A percentile compares a stretch with the other conserved stretches of the same genome.
Conservation (phyloP, 1,140 invertebrate species). For the Episyrphus balteatus region DNA sequence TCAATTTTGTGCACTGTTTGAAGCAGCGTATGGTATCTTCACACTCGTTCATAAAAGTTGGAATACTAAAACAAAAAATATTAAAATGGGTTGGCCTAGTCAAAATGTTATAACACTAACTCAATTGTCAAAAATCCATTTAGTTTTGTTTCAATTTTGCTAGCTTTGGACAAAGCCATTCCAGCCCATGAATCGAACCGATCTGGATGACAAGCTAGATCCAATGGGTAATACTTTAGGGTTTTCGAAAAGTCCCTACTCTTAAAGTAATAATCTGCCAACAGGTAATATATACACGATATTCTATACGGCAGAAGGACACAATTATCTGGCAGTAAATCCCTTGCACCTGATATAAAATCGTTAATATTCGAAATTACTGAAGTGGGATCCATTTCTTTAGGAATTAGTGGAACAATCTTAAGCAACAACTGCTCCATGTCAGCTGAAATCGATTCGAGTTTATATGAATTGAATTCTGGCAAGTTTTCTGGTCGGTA, state of each 20-base stretch:
- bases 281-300: slow-evolving; percentile 71
- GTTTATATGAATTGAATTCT: slow-evolving; percentile 65
- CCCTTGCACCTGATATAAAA: slow-evolving; percentile 51
- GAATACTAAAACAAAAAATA: slow-evolving; percentile 7
- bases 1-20: slow-evolving; percentile 11
- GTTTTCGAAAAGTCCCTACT: slow-evolving; percentile 64
- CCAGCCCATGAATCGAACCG: slow-evolving; percentile 88
- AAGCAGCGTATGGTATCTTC: slow-evolving; percentile 15
- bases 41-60: slow-evolving; percentile 6
- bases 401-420: slow-evolving; percentile 62
- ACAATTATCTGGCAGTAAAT: slow-evolving; percentile 41
- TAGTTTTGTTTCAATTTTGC: slow-evolving; percentile 67
- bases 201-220: slow-evolving; percentile 65
- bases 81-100: slow-evolving; percentile 66
- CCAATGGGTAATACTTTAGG: slow-evolving; percentile 69
- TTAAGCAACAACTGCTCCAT: slow-evolving; percentile 65
- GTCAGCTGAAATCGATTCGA: slow-evolving; percentile 60
- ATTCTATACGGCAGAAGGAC: slow-evolving; percentile 43
- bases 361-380: slow-evolving; percentile 48
- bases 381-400: slow-evolving; percentile 48
- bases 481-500: slow-evolving; percentile 70
- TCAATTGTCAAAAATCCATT: slow-evolving; percentile 37
- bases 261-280: slow-evolving; percentile 90
- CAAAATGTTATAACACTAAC: slow-evolving; percentile 55
- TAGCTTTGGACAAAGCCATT: slow-evolving; percentile 69